phyloP scores from a whole-genome alignment of 2,888 invertebrate species.

The Calameuta filiformis region DNA sequence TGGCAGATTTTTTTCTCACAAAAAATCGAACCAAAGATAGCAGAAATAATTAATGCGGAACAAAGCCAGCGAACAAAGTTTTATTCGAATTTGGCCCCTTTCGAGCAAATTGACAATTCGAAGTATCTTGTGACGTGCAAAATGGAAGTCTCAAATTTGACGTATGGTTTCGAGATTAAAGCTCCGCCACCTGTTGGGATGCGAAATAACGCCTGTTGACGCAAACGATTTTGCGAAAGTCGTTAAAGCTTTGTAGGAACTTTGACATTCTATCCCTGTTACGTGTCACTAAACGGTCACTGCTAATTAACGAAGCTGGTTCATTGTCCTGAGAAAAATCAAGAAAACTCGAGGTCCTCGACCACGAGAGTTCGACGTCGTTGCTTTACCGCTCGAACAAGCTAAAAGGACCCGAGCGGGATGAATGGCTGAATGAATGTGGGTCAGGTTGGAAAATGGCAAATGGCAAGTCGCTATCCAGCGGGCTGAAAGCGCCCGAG shows the following conservation, averaged over 20 bases:
- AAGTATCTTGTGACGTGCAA: too few species aligned
- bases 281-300: not conserved
- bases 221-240: not conserved
- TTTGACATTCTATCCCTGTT: not conserved
- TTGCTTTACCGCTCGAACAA: not conserved
- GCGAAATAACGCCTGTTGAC: not conserved
- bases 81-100: not conserved
- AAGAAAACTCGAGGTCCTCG: not conserved
- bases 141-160: too few species aligned
- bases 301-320: not conserved
- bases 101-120: too few species aligned
- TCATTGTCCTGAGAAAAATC: not conserved
- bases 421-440: conserved; percentile 28
- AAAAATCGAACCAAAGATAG: not conserved
- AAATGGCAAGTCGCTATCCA: not conserved
- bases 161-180: not conserved
- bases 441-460: conserved; percentile 27
- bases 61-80: not conserved
- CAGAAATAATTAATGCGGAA: not conserved
- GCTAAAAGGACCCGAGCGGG: conserved; percentile 19
- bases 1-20: not conserved
- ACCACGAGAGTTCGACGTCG: not conserved
- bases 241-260: not conserved
- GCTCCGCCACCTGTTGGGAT: not conserved
- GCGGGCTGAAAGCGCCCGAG: not conserved